Evolutionary conservation across 2,797 vertebrate species (phyloP).

Genomic region (Chiroxiphia lanceolata): DNA sequence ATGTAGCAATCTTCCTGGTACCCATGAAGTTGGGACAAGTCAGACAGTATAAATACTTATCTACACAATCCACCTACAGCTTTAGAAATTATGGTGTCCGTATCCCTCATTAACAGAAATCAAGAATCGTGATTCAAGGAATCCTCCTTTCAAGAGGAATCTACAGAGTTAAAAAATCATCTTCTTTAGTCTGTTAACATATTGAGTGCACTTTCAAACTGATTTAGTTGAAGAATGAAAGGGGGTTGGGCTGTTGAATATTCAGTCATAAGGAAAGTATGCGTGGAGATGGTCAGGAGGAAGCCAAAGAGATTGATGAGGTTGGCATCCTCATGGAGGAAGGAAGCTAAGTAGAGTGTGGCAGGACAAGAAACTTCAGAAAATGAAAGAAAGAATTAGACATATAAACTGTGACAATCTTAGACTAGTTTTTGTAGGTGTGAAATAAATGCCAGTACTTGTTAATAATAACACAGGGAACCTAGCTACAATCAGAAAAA

Average conservation of each 20-base stretch:
- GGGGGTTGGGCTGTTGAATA: background rate
- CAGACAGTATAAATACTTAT: background rate
- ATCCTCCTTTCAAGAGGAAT: background rate
- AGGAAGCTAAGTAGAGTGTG: background rate
- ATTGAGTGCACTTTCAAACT: background rate
- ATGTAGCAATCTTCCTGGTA: background rate
- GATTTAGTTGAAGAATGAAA: background rate
- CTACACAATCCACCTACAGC: rapidly evolving
- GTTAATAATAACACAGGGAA: background rate
- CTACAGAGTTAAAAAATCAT: background rate
- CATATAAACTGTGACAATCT: background rate
- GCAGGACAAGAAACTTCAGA: background rate
- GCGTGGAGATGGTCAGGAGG: background rate
- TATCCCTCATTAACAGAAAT: background rate
- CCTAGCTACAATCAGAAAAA: background rate
- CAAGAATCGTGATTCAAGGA: background rate
- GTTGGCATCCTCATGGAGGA: background rate
- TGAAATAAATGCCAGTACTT: background rate
- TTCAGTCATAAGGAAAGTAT: background rate
- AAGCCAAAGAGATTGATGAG: background rate
- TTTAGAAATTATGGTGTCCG: background rate
- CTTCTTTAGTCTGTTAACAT: background rate
- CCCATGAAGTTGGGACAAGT: background rate
- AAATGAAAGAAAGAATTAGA: background rate
- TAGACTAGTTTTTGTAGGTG: background rate